Conservation (phyloP, 1,140 invertebrate genomes). For the Melitaea cinxia region DNA sequence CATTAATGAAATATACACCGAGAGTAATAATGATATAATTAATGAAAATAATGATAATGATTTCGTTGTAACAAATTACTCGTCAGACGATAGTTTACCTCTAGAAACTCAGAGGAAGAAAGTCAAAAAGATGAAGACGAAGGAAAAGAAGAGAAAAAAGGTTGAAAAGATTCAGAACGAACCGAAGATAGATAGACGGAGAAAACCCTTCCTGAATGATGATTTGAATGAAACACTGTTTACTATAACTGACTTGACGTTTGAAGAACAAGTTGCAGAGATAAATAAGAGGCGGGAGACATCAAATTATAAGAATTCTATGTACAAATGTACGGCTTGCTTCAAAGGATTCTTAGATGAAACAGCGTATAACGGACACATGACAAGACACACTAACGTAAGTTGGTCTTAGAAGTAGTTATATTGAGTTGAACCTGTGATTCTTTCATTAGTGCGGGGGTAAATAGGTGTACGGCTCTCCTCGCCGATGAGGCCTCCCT, state of each 20-base stretch:
- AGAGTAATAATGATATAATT: conserved; percentile 41
- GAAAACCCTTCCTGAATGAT: conserved; percentile 67
- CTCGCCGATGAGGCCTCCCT: too few species aligned
- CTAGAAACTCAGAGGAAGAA: conserved; percentile 45
- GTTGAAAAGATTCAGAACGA: conserved; percentile 37
- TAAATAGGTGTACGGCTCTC: too few species aligned
- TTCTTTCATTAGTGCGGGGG: too few species aligned
- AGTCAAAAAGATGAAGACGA: conserved; percentile 34
- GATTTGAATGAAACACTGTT: conserved; percentile 69
- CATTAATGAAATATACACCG: conserved; percentile 14
- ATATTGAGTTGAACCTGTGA: too few species aligned
- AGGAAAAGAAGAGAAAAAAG: conserved; percentile 42
- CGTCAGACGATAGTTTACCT: conserved; percentile 56
- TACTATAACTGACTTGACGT: conserved; percentile 60
- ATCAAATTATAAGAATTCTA: conserved; percentile 63
- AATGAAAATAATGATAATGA: conserved; percentile 29
- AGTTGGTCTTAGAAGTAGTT: conserved; percentile 36
- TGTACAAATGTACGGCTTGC: conserved; percentile 64
- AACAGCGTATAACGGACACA: conserved; percentile 64
- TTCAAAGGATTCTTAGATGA: conserved; percentile 73
- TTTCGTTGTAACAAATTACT: conserved; percentile 38
- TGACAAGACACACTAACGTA: conserved; percentile 64
- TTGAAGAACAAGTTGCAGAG: conserved; percentile 66
- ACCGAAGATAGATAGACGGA: conserved; percentile 65
- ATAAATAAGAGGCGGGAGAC: conserved; percentile 61